Percentiles rank a stretch among this genome's conserved stretches.
Conservation (phyloP, 2,888 invertebrate genomes). For the Ctenicera cuprea region DNA sequence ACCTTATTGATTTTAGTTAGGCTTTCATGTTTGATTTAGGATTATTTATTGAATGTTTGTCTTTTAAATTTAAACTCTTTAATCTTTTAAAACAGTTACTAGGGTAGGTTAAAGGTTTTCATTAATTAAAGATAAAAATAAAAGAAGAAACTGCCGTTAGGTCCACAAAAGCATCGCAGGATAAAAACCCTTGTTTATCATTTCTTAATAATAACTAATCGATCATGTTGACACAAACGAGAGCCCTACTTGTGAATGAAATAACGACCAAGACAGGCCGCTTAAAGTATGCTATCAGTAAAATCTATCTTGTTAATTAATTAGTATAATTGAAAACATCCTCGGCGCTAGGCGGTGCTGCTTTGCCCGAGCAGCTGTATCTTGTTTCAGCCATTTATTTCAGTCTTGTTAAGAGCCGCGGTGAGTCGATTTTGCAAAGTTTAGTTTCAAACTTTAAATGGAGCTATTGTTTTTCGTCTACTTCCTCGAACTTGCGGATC, state of each 20-base stretch:
- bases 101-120: too few species aligned
- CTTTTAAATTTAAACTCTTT: too few species aligned
- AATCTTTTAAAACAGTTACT: too few species aligned
- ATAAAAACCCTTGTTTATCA: constrained; percentile 35
- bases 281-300: constrained; percentile 45
- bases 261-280: constrained; percentile 47
- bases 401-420: constrained; percentile 63
- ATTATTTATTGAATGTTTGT: too few species aligned
- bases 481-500: constrained; percentile 47
- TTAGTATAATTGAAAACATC: constrained; percentile 69
- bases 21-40: too few species aligned
- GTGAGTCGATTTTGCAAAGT: constrained; percentile 45
- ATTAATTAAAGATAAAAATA: not conserved
- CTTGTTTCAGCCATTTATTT: constrained; percentile 66
- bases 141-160: not conserved
- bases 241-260: constrained; percentile 42
- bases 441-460: constrained; percentile 48
- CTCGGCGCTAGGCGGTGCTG: constrained; percentile 60
- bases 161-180: constrained; percentile 1
- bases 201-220: constrained; percentile 43
- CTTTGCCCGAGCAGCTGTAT: constrained; percentile 61
- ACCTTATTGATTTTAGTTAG: too few species aligned
- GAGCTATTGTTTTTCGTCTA: constrained; percentile 43
- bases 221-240: constrained; percentile 53
- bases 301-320: constrained; percentile 66